Conservation (phyloP, 1,140 invertebrate species). For the Delia radicum region DNA sequence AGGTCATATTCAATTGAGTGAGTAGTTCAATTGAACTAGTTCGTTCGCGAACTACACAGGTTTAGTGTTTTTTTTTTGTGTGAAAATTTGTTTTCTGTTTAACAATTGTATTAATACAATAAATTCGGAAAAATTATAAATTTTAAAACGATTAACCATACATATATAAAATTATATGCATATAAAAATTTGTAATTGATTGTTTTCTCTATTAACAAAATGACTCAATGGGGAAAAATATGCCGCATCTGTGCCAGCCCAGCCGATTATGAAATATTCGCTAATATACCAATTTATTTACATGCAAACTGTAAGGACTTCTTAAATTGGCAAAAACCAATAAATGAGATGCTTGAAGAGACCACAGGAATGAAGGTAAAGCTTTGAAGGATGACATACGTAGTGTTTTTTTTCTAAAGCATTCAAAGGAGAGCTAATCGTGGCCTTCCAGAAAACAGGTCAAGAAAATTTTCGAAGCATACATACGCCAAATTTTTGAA, state of each 20-base stretch:
- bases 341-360: conserved; percentile 45
- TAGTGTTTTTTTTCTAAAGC: conserved; percentile 1
- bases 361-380: conserved; percentile 48
- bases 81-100: neutral
- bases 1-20: too few species aligned
- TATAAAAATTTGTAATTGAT: too few species aligned
- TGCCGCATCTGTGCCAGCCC: conserved; percentile 51
- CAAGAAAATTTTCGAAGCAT: too few species aligned
- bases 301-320: conserved; percentile 50
- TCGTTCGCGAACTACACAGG: too few species aligned
- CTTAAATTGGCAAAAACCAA: conserved; percentile 50
- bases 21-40: too few species aligned
- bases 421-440: too few species aligned
- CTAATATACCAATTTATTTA: conserved; percentile 50
- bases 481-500: too few species aligned
- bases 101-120: neutral
- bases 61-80: neutral
- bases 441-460: too few species aligned
- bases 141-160: conserved; percentile 2
- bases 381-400: neutral
- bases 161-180: neutral
- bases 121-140: neutral
- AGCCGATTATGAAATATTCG: conserved; percentile 50
- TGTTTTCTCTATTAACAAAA: too few species aligned
- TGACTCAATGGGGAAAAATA: conserved; percentile 47